A percentile compares a stretch with the other conserved stretches of the same genome.
Evolutionary conservation across 2,888 invertebrate genomes (phyloP).

Genomic region (Polymixis lichenea): DNA sequence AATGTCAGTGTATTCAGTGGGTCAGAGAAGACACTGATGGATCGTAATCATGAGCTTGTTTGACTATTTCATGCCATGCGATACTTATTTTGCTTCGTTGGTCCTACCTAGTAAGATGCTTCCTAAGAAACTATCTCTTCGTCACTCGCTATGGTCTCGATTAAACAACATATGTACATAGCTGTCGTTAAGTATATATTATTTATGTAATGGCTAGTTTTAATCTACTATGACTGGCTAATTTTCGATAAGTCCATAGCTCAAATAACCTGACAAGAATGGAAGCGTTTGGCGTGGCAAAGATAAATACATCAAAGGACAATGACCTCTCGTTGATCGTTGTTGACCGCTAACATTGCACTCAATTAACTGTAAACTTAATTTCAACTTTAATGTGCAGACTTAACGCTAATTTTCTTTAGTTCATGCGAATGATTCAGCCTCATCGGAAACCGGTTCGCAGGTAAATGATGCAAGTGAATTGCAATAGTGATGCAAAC

Average conservation of each 20-base stretch:
- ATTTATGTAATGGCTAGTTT: background rate
- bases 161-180: no score
- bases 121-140: no score
- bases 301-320: background rate
- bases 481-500: conserved; percentile 36
- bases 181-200: background rate
- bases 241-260: background rate
- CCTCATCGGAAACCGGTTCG: conserved; percentile 16
- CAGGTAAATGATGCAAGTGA: conserved; percentile 20
- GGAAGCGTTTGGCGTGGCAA: background rate
- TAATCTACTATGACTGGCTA: no score
- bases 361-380: background rate
- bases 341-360: conserved; percentile 2
- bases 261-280: background rate
- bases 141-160: no score
- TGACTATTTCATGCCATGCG: no score
- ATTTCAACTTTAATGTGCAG: background rate
- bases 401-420: background rate
- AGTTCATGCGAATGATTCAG: background rate
- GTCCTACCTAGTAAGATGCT: no score
- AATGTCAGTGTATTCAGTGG: no score
- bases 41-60: no score
- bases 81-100: no score
- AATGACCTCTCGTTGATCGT: conserved; percentile 19
- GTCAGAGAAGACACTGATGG: no score